phyloP scores from a whole-genome alignment of 2,113 vertebrate species.

The Phylloscopus trochilus region DNA sequence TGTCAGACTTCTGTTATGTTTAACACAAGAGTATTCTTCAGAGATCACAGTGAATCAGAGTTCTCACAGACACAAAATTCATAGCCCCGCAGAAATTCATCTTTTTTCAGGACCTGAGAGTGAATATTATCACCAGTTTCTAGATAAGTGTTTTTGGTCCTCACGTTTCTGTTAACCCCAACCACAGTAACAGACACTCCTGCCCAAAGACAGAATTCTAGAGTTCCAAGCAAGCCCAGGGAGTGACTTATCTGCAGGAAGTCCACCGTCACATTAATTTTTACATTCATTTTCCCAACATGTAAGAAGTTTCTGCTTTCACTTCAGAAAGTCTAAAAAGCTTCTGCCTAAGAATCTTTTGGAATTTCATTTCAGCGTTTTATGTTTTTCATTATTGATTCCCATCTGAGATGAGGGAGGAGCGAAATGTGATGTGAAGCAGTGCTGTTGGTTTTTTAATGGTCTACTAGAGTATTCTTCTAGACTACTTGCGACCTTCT shows the following conservation, averaged over 20 bases:
- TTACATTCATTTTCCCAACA: not conserved
- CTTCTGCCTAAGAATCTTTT: not conserved
- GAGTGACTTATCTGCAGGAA: not conserved
- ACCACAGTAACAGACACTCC: not conserved
- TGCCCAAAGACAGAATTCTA: not conserved
- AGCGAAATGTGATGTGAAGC: not conserved
- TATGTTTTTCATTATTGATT: not conserved
- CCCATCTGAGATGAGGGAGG: not conserved
- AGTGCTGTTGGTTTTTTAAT: not conserved
- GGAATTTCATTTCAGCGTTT: not conserved
- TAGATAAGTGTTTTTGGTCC: not conserved
- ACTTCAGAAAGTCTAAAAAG: not conserved
- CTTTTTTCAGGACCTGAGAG: not conserved
- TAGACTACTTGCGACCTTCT: not conserved
- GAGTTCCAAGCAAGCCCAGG: not conserved
- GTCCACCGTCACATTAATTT: not conserved
- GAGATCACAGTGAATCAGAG: not conserved
- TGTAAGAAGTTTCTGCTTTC: not conserved
- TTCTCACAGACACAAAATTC: not conserved
- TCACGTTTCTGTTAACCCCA: not conserved
- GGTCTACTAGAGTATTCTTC: not conserved
- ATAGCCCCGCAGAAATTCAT: not conserved
- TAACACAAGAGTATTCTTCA: not conserved
- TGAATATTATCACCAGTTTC: not conserved
- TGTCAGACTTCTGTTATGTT: not conserved